These are phyloP conservation scores for Amblyopsis hoosieri DNA, from an alignment of 2,797 vertebrate genomes.

Conservation along the genomic window DNA sequence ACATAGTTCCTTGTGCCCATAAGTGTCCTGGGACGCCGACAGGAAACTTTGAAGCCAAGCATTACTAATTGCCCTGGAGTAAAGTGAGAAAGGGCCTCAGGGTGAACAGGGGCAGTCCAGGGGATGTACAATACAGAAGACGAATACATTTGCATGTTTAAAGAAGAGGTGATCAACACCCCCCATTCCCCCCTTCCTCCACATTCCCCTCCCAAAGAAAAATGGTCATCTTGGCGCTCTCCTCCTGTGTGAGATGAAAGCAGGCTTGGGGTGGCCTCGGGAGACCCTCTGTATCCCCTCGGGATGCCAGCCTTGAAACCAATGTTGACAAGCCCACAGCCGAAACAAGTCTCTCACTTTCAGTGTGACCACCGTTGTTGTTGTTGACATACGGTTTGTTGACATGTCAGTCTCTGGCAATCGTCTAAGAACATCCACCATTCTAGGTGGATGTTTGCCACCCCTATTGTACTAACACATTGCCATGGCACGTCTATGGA, in stretches of 20 bases:
- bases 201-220: neutral
- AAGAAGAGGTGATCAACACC: conserved; percentile 35
- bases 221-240: conserved; percentile 22
- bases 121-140: conserved; percentile 19
- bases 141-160: conserved; percentile 64
- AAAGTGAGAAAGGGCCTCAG: conserved; percentile 27
- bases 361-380: conserved; percentile 31
- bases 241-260: conserved; percentile 46
- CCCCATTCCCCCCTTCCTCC: neutral
- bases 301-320: conserved; percentile 49
- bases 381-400: conserved; percentile 19
- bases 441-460: too few relatives aligned
- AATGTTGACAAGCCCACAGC: conserved; percentile 47
- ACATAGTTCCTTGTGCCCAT: conserved; percentile 39
- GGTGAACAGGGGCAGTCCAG: conserved; percentile 2
- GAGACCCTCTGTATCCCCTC: conserved; percentile 30
- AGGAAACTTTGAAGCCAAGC: conserved; percentile 35
- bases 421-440: too few relatives aligned
- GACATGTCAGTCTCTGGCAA: neutral
- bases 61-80: conserved; percentile 33
- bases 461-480: too few relatives aligned
- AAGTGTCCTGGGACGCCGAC: conserved; percentile 39
- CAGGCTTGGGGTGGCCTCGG: conserved; percentile 53
- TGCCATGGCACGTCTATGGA: too few relatives aligned
- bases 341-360: conserved; percentile 47